Evolutionary conservation across 2,113 vertebrate genomes (phyloP).

Genomic region (Nothobranchius furzeri): DNA sequence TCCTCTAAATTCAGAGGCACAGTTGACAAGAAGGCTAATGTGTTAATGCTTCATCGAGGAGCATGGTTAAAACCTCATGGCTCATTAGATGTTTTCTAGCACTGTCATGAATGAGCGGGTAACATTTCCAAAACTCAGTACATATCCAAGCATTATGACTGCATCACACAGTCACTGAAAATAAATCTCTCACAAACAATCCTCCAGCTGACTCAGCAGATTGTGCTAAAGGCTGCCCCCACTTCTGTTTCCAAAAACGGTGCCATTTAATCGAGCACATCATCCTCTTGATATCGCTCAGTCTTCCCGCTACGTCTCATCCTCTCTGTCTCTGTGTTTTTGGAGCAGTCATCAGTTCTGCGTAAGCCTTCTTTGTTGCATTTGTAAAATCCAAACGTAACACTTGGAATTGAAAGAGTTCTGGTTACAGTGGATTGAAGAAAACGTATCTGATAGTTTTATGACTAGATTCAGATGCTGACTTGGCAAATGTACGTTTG

Average conservation of each 20-base stretch:
- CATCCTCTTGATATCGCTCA: conserved; percentile 59
- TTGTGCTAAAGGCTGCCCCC: conserved; percentile 63
- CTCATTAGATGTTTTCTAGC: conserved; percentile 40
- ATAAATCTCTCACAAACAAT: conserved; percentile 56
- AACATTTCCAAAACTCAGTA: conserved; percentile 33
- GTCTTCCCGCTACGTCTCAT: conserved; percentile 54
- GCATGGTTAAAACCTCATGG: conserved; percentile 22
- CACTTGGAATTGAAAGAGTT: conserved; percentile 55
- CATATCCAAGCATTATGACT: conserved; percentile 42
- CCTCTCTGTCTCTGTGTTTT: conserved; percentile 47
- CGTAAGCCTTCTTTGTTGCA: conserved; percentile 60
- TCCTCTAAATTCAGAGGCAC: conserved; percentile 12
- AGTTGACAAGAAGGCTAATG: conserved; percentile 25
- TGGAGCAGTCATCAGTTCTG: conserved; percentile 66
- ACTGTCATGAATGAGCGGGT: conserved; percentile 49
- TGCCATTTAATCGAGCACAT: conserved; percentile 57
- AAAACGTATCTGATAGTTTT: conserved; percentile 41
- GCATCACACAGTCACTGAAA: conserved; percentile 39
- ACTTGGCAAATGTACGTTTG: conserved; percentile 23
- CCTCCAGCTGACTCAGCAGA: conserved; percentile 65
- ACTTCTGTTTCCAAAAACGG: conserved; percentile 49
- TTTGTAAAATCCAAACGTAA: conserved; percentile 46
- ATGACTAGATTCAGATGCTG: conserved; percentile 30
- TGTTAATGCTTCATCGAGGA: conserved; percentile 26
- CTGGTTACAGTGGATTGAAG: conserved; percentile 24